Conservation (phyloP, 2,797 vertebrate species). For the Nannoperca australis region DNA sequence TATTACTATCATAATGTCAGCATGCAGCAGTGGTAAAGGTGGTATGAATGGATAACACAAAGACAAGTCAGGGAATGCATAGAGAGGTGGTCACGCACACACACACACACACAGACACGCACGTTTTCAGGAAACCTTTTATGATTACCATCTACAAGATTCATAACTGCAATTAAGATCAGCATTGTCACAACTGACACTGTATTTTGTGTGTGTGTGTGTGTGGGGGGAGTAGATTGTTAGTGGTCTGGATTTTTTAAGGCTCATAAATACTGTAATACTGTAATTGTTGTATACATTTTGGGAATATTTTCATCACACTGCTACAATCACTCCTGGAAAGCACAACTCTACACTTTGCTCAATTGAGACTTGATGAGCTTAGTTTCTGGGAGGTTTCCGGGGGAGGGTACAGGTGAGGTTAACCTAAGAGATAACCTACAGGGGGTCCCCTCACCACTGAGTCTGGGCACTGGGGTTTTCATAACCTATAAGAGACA, state of each 20-base stretch:
- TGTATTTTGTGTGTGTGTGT: background rate
- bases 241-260: background rate
- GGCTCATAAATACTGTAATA: background rate
- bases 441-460: slow-evolving; percentile 68
- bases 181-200: background rate
- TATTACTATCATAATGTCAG: background rate
- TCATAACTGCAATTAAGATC: background rate
- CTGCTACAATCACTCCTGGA: background rate
- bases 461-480: slow-evolving; percentile 65
- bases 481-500: slow-evolving; percentile 72
- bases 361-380: background rate
- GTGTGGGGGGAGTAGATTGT: background rate
- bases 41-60: slow-evolving; percentile 34
- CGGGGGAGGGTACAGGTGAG: background rate
- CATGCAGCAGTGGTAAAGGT: background rate
- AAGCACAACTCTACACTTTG: background rate
- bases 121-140: slow-evolving; percentile 2
- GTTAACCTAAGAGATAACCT: slow-evolving; percentile 20
- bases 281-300: background rate
- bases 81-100: slow-evolving; percentile 58
- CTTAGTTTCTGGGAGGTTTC: slow-evolving; percentile 11
- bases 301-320: background rate
- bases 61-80: slow-evolving; percentile 41
- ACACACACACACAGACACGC: slow-evolving; percentile 19
- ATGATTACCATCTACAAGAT: background rate